These are phyloP conservation scores for Ibidorhyncha struthersii DNA, from an alignment of 2,113 vertebrate genomes.

Conservation along the genomic window DNA sequence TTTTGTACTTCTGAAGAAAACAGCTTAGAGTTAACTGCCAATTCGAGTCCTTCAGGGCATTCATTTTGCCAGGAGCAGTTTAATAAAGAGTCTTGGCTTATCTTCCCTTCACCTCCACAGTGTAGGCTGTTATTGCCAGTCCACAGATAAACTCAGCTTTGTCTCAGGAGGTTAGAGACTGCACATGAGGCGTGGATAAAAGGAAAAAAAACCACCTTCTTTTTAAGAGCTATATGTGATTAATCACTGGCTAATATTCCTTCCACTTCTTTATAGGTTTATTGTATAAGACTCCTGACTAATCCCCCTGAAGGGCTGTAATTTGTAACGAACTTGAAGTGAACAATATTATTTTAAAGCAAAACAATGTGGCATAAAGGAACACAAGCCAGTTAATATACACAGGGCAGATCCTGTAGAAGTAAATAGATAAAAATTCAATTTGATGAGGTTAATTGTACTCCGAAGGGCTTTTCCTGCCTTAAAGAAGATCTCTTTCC, in stretches of 20 bases:
- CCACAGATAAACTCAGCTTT: conserved; percentile 49
- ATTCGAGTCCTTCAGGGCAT: conserved; percentile 1
- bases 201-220: background rate
- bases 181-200: background rate
- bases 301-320: conserved; percentile 1
- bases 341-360: conserved; percentile 36
- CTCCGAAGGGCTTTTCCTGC: background rate
- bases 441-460: conserved; percentile 53
- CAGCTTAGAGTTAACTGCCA: background rate
- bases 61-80: conserved; percentile 11
- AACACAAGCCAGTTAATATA: conserved; percentile 24
- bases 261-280: conserved; percentile 16
- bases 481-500: conserved; percentile 1
- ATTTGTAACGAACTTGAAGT: conserved; percentile 46
- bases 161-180: conserved; percentile 14
- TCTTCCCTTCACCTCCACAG: conserved; percentile 33
- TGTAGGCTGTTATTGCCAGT: background rate
- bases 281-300: conserved; percentile 7
- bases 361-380: background rate
- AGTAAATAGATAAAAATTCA: conserved; percentile 56
- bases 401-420: background rate
- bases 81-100: conserved; percentile 58
- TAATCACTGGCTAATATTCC: conserved; percentile 41
- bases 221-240: conserved; percentile 26
- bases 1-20: conserved; percentile 16